Evolutionary conservation across 2,797 vertebrate genomes (phyloP).

Genomic region (Buphagus erythrorhynchus): DNA sequence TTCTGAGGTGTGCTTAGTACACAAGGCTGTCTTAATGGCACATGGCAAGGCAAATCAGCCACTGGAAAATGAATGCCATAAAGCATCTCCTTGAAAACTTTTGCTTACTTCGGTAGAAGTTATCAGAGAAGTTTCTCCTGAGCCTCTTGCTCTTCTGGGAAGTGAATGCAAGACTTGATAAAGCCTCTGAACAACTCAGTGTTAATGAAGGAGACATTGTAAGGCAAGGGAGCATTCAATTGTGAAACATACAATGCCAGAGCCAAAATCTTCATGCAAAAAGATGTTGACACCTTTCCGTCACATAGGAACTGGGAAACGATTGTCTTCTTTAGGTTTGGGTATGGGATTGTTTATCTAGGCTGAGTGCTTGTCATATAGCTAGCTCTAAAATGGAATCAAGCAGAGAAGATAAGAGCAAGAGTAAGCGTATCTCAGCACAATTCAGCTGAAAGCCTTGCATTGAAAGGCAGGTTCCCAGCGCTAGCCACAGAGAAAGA

Average conservation of each 20-base stretch:
- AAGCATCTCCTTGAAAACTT: constrained; percentile 8
- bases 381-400: not conserved
- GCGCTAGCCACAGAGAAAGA: not conserved
- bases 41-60: not conserved
- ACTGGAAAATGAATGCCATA: not conserved
- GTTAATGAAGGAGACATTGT: not conserved
- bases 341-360: not conserved
- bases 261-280: not conserved
- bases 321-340: not conserved
- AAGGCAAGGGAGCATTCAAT: not conserved
- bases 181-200: not conserved
- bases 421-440: not conserved
- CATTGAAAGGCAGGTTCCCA: not conserved
- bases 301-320: not conserved
- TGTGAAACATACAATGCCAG: not conserved
- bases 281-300: not conserved
- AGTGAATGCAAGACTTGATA: not conserved
- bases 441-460: not conserved
- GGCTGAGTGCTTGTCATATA: not conserved
- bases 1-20: not conserved
- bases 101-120: not conserved
- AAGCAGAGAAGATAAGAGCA: not conserved
- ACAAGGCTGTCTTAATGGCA: not conserved
- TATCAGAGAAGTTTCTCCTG: not conserved
- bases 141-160: not conserved